Percentiles rank a stretch among this genome's conserved stretches.
phyloP scores from a whole-genome alignment of 2,113 vertebrate species.

The Pygoscelis adeliae region DNA sequence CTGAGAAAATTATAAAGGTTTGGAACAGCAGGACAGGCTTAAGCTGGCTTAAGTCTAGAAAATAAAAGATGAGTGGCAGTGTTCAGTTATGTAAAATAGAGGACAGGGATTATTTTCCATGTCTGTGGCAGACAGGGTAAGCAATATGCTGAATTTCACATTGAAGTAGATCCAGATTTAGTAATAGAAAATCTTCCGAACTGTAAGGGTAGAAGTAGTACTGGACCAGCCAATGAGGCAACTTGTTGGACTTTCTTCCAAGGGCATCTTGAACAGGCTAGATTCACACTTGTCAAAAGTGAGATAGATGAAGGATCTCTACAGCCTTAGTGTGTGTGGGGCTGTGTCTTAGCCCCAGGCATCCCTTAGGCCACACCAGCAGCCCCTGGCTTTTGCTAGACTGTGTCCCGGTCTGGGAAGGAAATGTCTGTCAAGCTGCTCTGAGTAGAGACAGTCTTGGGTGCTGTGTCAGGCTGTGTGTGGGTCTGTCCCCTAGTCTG shows the following conservation, averaged over 20 bases:
- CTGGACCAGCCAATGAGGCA: not conserved
- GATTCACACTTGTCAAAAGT: not conserved
- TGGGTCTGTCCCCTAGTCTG: not conserved
- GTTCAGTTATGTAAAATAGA: not conserved
- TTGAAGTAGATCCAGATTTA: not conserved
- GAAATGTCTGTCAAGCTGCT: not conserved
- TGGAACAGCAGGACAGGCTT: not conserved
- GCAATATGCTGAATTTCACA: not conserved
- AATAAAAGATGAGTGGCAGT: not conserved
- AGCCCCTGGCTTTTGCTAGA: not conserved
- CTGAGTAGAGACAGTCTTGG: not conserved
- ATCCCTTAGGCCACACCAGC: not conserved
- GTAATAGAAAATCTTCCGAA: not conserved
- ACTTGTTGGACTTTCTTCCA: not conserved
- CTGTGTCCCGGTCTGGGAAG: not conserved
- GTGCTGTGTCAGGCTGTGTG: not conserved
- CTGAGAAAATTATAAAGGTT: not conserved
- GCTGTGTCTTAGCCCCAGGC: not conserved
- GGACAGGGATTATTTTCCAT: not conserved
- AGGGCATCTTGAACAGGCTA: not conserved
- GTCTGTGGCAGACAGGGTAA: not conserved
- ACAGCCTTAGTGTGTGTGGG: not conserved
- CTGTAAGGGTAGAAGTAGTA: not conserved
- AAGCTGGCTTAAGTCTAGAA: not conserved
- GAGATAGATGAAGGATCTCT: not conserved